Percentiles rank a stretch among this genome's conserved stretches.
phyloP scores from a whole-genome alignment of 1,140 invertebrate genomes.

The Cydia amplana region DNA sequence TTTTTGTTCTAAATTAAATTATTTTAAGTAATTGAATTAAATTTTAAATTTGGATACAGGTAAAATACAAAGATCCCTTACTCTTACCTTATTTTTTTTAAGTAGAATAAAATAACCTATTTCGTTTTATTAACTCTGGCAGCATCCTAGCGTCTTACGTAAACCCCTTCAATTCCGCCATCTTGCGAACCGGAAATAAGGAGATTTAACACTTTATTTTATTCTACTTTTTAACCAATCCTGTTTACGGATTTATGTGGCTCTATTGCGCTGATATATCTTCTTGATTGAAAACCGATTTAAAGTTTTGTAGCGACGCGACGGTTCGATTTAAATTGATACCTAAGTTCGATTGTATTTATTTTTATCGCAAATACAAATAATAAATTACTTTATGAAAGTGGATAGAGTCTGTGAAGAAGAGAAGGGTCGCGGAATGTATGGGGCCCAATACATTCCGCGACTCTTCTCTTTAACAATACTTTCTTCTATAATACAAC shows the following conservation, averaged over 20 bases:
- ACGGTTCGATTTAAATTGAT: slow-evolving; percentile 18
- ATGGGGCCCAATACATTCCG: no score
- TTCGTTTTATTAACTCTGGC: not conserved
- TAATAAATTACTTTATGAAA: no score
- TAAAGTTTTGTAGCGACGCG: slow-evolving; percentile 10
- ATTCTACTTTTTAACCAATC: slow-evolving; percentile 31
- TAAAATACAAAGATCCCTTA: not conserved
- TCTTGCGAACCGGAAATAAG: slow-evolving; percentile 27
- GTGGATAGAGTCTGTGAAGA: no score
- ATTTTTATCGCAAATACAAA: no score
- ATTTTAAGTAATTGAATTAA: no score
- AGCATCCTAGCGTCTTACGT: not conserved
- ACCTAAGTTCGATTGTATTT: not conserved
- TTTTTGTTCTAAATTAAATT: no score
- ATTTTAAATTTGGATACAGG: no score
- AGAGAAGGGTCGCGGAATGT: no score
- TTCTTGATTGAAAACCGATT: slow-evolving; percentile 28
- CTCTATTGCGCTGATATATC: slow-evolving; percentile 6
- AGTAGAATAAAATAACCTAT: not conserved
- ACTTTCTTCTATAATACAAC: no score
- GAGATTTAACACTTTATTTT: slow-evolving; percentile 32
- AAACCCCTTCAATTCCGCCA: slow-evolving; percentile 25
- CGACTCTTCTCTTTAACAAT: no score
- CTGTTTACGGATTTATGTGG: slow-evolving; percentile 29
- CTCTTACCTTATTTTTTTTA: not conserved